Percentiles rank a stretch among this genome's conserved stretches.
These are phyloP conservation scores for Scaptomyza polygonia DNA, from an alignment of 2,888 invertebrate species.

Conservation along the genomic window DNA sequence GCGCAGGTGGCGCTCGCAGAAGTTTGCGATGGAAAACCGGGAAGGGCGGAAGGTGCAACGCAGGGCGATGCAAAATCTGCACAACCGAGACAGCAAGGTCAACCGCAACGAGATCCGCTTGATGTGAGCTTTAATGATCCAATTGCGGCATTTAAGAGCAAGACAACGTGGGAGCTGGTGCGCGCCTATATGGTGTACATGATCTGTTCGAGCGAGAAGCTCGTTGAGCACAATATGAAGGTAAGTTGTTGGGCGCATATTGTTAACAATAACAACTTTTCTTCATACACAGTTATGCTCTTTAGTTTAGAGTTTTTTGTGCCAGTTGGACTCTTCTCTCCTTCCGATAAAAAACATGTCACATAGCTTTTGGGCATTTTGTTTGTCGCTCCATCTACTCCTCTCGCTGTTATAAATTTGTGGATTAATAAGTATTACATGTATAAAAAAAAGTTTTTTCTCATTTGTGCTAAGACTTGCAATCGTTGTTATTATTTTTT, in stretches of 20 bases:
- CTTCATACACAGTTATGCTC: neutral
- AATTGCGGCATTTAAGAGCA: constrained; percentile 96
- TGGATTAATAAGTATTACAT: neutral
- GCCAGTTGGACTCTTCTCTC: neutral
- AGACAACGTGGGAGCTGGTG: constrained; percentile 95
- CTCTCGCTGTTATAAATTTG: neutral
- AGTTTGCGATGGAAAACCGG: neutral
- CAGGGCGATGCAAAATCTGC: neutral
- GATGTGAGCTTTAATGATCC: constrained; percentile 95
- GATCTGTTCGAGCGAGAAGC: constrained; percentile 93
- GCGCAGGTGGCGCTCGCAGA: constrained; percentile 42
- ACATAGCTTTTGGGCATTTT: neutral
- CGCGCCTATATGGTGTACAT: constrained; percentile 96
- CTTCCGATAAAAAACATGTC: neutral
- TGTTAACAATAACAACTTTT: neutral
- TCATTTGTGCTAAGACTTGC: neutral
- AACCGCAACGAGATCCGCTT: constrained; percentile 87
- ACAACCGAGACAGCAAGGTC: constrained; percentile 56
- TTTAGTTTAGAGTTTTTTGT: neutral
- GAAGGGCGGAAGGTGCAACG: constrained; percentile 1
- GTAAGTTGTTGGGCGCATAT: constrained; percentile 86
- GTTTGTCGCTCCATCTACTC: neutral
- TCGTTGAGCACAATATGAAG: constrained; percentile 97
- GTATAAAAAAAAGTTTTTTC: neutral
- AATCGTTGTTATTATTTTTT: neutral